phyloP scores from a whole-genome alignment of 2,888 invertebrate species.

The Nipponacmea schrenckii region DNA sequence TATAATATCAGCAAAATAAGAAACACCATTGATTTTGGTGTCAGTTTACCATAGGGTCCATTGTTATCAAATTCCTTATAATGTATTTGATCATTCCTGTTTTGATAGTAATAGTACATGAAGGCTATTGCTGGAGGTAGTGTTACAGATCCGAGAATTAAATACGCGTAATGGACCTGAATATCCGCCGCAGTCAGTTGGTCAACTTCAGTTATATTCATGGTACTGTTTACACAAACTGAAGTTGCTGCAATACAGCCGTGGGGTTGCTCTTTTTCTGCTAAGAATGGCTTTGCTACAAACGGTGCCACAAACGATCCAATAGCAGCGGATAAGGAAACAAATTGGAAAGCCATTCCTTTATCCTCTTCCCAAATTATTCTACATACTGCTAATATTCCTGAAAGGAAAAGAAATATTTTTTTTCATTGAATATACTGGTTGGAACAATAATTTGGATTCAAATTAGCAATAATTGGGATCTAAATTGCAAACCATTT shows the following conservation, averaged over 20 bases:
- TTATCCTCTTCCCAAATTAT: conserved; percentile 21
- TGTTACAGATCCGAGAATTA: conserved; percentile 21
- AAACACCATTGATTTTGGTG: not conserved
- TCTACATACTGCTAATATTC: conserved; percentile 25
- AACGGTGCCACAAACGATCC: conserved; percentile 30
- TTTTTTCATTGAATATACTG: too few relatives aligned
- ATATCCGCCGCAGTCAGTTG: not conserved
- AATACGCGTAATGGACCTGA: conserved; percentile 23
- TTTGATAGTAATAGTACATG: conserved; percentile 24
- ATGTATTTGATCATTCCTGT: not conserved
- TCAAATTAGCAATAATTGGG: too few relatives aligned
- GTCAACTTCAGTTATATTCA: not conserved
- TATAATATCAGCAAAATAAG: conserved; percentile 23
- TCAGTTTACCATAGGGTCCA: not conserved
- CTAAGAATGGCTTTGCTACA: conserved; percentile 28
- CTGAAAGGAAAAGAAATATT: conserved; percentile 17
- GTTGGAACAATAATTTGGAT: too few relatives aligned
- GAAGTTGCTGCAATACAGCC: too few relatives aligned
- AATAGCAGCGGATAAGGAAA: conserved; percentile 26
- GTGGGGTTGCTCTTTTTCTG: not conserved
- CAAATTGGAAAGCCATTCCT: conserved; percentile 28
- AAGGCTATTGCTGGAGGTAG: conserved; percentile 27
- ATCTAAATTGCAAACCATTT: too few relatives aligned
- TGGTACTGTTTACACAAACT: not conserved
- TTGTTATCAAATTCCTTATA: not conserved